A percentile compares a stretch with the other conserved stretches of the same genome.
These are phyloP conservation scores for Scolanthus callimorphus DNA, from an alignment of 92 coral and sea anemone species.

Conservation along the genomic window DNA sequence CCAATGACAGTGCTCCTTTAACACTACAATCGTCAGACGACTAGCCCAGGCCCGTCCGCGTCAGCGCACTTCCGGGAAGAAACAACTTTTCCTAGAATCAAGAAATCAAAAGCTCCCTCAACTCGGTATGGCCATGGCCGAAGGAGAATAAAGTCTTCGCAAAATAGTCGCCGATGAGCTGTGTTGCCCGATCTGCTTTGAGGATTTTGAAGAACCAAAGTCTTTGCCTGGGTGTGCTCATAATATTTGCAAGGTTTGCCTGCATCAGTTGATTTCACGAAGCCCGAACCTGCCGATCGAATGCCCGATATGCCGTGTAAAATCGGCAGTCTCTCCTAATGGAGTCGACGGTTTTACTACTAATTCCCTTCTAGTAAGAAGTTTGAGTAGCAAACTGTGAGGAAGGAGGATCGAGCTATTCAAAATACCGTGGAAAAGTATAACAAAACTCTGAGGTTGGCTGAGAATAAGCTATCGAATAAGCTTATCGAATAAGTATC, in stretches of 20 bases:
- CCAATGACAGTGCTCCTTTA: no score
- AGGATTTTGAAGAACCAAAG: not conserved
- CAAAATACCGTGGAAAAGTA: not conserved
- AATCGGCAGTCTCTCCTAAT: slow-evolving; percentile 3
- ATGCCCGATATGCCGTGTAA: slow-evolving; percentile 25
- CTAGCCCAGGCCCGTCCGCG: no score
- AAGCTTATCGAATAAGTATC: no score
- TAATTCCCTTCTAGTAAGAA: slow-evolving; percentile 15
- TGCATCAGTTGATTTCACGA: not conserved
- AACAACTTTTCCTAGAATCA: no score
- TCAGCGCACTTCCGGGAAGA: no score
- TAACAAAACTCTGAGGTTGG: slow-evolving; percentile 4
- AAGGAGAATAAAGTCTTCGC: no score
- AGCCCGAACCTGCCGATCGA: not conserved
- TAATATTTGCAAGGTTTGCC: not conserved
- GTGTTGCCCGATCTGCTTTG: not conserved
- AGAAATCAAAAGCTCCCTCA: no score
- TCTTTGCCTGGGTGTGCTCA: not conserved
- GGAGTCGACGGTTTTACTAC: slow-evolving; percentile 26
- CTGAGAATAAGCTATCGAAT: not conserved
- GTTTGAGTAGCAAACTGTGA: slow-evolving; percentile 11
- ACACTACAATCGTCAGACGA: no score
- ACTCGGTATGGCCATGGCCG: no score
- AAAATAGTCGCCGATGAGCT: no score
- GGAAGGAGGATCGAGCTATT: slow-evolving; percentile 10